Conservation (phyloP, 2,888 invertebrate genomes). For the Cheilosia variabilis region DNA sequence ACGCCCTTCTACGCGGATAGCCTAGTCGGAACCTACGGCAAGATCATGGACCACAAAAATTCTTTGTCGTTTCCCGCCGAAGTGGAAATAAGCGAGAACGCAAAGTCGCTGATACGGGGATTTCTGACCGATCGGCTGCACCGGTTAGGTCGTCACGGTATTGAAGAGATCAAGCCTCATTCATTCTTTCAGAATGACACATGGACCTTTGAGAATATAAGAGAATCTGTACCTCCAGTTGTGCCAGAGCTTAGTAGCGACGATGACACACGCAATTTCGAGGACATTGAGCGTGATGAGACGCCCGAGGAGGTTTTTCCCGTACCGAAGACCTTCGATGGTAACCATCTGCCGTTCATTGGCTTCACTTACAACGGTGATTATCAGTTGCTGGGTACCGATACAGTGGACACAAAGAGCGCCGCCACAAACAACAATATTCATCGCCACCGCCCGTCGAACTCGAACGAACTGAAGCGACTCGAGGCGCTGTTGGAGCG, state of each 20-base stretch:
- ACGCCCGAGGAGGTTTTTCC: constrained; percentile 97
- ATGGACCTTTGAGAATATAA: constrained; percentile 98
- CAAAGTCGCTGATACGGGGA: constrained; percentile 95
- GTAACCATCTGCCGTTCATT: constrained; percentile 99
- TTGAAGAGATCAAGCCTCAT: constrained; percentile 97
- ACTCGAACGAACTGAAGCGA: constrained; percentile 87
- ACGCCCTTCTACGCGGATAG: constrained; percentile 99
- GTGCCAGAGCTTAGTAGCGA: constrained; percentile 98
- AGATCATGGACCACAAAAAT: constrained; percentile 99
- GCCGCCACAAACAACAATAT: constrained; percentile 80
- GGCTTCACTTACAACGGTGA: constrained; percentile 99
- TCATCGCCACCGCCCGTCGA: constrained; percentile 83
- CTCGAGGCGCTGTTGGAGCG: constrained; percentile 90
- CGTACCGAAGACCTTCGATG: constrained; percentile 98
- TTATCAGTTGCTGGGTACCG: constrained; percentile 89
- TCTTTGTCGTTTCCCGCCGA: constrained; percentile 98
- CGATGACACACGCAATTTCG: constrained; percentile 99
- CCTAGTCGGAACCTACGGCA: constrained; percentile 98
- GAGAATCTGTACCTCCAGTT: constrained; percentile 97
- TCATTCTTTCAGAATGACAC: constrained; percentile 98
- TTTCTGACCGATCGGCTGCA: constrained; percentile 96
- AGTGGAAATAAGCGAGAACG: constrained; percentile 94
- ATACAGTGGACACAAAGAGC: constrained; percentile 88
- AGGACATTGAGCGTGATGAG: constrained; percentile 98
- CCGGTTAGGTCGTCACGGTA: constrained; percentile 95